phyloP scores from a whole-genome alignment of 2,113 vertebrate species.

The Cheirogaleus medius region DNA sequence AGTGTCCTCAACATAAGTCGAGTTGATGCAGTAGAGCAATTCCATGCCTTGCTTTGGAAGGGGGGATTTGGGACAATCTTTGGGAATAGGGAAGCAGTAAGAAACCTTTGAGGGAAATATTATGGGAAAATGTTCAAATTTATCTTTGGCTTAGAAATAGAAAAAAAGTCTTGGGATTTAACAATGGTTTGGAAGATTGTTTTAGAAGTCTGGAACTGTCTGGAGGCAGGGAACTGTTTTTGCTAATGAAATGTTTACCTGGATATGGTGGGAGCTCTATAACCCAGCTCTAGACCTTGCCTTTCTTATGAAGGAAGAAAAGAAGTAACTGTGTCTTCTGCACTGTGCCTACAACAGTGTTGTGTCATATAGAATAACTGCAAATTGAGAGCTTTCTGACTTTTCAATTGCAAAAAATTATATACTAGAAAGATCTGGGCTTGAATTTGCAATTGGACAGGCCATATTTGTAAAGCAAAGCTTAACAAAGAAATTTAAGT shows the following conservation, averaged over 20 bases:
- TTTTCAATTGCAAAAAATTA: neutral
- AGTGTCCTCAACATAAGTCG: neutral
- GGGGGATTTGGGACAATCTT: neutral
- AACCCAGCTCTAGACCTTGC: neutral
- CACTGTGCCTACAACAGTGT: neutral
- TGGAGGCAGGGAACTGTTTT: neutral
- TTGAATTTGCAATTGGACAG: neutral
- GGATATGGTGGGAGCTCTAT: neutral
- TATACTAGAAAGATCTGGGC: neutral
- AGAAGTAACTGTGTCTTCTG: neutral
- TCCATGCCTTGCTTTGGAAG: neutral
- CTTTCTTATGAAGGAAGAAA: neutral
- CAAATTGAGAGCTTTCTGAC: neutral
- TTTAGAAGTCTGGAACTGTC: neutral
- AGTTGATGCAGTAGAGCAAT: neutral
- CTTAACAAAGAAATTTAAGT: neutral
- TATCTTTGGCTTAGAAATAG: neutral
- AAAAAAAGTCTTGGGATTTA: neutral
- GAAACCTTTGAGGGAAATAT: neutral
- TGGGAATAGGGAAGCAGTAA: neutral
- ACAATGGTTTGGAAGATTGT: neutral
- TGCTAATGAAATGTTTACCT: neutral
- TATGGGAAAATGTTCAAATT: neutral
- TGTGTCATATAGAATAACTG: neutral
- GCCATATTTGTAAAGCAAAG: constrained; percentile 11